These are phyloP conservation scores for Halesus radiatus DNA, from an alignment of 1,140 invertebrate genomes.

Conservation along the genomic window DNA sequence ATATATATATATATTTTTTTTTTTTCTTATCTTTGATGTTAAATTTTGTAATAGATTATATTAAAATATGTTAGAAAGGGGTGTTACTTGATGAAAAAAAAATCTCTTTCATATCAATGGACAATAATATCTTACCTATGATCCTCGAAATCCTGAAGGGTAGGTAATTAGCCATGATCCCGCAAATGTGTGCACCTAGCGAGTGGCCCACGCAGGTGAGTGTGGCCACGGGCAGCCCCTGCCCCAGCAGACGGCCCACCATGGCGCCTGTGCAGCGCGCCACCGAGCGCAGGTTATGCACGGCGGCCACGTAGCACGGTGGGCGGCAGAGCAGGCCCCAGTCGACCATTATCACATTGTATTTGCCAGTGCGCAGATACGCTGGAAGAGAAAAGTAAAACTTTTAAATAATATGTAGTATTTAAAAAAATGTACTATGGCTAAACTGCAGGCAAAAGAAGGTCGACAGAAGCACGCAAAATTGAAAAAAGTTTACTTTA, in stretches of 20 bases:
- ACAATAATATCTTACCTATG: conserved; percentile 63
- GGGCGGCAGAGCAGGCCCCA: conserved; percentile 78
- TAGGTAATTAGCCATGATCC: conserved; percentile 78
- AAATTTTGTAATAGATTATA: too few species aligned
- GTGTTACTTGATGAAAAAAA: too few species aligned
- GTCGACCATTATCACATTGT: conserved; percentile 83
- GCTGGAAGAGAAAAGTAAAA: conserved; percentile 63
- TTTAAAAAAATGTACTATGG: too few species aligned
- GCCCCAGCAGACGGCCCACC: conserved; percentile 72
- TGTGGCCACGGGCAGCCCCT: conserved; percentile 73
- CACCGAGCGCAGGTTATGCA: conserved; percentile 79
- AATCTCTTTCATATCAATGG: too few species aligned
- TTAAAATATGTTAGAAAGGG: too few species aligned
- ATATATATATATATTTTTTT: too few species aligned
- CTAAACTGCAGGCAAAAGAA: not conserved
- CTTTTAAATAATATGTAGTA: not conserved
- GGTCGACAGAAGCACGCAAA: not conserved
- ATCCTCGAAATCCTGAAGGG: conserved; percentile 75
- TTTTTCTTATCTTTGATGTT: too few species aligned
- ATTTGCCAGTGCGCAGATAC: conserved; percentile 78
- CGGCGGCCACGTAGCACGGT: conserved; percentile 80
- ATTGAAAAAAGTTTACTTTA: too few species aligned
- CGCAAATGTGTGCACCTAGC: conserved; percentile 82
- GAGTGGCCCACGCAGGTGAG: conserved; percentile 83
- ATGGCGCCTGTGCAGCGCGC: conserved; percentile 76